Base-by-base conservation (phyloP, 2,888 invertebrate species). In the Andrena marginata region DNA sequence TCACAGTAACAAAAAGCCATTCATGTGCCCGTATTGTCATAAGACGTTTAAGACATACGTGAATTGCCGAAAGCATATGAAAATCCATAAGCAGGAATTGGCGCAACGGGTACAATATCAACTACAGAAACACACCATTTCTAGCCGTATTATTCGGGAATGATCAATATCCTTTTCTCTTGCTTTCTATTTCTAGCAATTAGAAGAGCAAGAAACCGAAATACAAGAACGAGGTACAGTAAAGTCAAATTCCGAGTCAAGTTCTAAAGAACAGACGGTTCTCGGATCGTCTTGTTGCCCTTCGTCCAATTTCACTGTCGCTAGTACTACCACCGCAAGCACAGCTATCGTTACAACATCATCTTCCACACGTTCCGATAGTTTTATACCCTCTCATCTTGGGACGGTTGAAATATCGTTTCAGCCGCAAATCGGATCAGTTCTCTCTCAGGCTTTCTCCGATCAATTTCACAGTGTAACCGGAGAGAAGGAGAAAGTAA, bases 61-160 rank as follows among this genome's bases (percentile, higher is more conserved):
- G 26, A 95, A 95, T 89, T 96, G 96, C 90, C 95, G 96, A 87
- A 96, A 96, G 85, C 97, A 97, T 89, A 96, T 96, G 94, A 95
- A 95, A 87, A 95, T 95, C 3, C 96, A 96, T 90, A 95, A 95
- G 85, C 94, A 94, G 75, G 95, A 96, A 87, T 90, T 95, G 10
- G 94, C 94, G 20, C 92, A 94, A 84, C 94, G 89, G 90, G 91
- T 93, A 80, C 33, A 23, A 77, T 80, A 84, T 63, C 10, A 13
- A n/a, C 60, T 16, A 1, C 5, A 20, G 23, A 35, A 42, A 10
- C 10, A n/a, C 23, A 67, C 10, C 16, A 42, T 42, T 42, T 42
- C 42, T 42, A 42, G 23, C 23, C 33, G 29, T 54, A 16, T 51
- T 13, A 26, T 23, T 0, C 26, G 0, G 20, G 51, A 69, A 42